phyloP scores from a whole-genome alignment of 2,888 invertebrate species.

The Drosophila vallismaia region DNA sequence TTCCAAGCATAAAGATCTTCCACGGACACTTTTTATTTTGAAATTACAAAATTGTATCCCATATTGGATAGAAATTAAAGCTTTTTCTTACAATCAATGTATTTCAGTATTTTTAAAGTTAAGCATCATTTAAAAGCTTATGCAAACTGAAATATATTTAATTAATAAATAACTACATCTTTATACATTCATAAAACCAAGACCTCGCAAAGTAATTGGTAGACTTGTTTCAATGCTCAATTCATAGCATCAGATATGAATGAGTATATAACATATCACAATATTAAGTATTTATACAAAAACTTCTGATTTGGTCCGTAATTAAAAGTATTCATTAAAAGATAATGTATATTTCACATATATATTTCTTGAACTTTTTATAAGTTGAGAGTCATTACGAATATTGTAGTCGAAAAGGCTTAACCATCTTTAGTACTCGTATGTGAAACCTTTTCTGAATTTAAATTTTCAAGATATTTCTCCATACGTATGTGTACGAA shows the following conservation, averaged over 20 bases:
- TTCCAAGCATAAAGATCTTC: neutral
- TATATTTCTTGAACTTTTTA: neutral
- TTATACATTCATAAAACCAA: constrained; percentile 10
- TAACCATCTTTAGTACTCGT: neutral
- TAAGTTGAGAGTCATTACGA: neutral
- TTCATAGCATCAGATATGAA: constrained; percentile 17
- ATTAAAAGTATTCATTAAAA: neutral
- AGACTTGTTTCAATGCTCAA: constrained; percentile 17
- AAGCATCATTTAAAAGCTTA: neutral
- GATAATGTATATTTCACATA: neutral
- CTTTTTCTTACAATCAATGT: neutral
- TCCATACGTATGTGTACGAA: neutral
- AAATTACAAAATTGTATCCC: neutral
- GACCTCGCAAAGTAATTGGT: constrained; percentile 21
- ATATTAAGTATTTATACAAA: constrained; percentile 2
- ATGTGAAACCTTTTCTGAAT: neutral
- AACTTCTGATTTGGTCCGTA: neutral
- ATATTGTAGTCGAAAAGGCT: neutral
- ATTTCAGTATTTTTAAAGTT: neutral
- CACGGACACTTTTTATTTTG: neutral
- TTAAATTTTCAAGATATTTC: neutral
- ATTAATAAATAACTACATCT: constrained; percentile 5
- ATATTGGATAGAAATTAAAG: neutral
- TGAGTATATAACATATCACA: constrained; percentile 31
- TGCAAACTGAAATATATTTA: neutral